These are phyloP conservation scores for Enteromius thamalakanensis DNA, from an alignment of 2,797 vertebrate genomes.

Conservation along the genomic window DNA sequence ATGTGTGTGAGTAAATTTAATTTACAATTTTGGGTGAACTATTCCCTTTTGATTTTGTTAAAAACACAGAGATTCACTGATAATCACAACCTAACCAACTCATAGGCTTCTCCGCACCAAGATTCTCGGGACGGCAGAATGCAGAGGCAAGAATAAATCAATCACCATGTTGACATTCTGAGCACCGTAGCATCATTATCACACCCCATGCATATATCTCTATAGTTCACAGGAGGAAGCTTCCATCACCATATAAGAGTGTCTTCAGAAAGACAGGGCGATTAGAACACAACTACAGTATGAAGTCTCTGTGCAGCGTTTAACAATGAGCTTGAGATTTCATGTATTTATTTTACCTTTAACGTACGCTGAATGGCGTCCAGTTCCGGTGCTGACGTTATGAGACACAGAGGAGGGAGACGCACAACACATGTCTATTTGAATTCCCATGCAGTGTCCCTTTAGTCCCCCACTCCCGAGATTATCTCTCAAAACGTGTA, in stretches of 20 bases:
- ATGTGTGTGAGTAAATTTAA: neutral
- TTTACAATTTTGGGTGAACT: neutral
- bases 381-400: slow-evolving; percentile 65
- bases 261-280: slow-evolving; percentile 32
- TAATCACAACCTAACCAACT: neutral
- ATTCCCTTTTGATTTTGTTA: neutral
- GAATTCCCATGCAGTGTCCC: slow-evolving; percentile 63
- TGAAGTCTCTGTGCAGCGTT: neutral
- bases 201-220: slow-evolving; percentile 42
- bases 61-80: slow-evolving; percentile 38
- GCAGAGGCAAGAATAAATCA: slow-evolving; percentile 40
- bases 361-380: slow-evolving; percentile 50
- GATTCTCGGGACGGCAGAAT: slow-evolving; percentile 29
- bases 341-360: neutral
- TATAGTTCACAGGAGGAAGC: slow-evolving; percentile 28
- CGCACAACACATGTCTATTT: slow-evolving; percentile 65
- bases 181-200: slow-evolving; percentile 38
- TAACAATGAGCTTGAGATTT: neutral
- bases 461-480: slow-evolving; percentile 61
- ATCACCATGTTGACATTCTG: slow-evolving; percentile 41
- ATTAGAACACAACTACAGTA: slow-evolving; percentile 6
- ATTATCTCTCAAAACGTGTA: slow-evolving; percentile 66
- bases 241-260: slow-evolving; percentile 24
- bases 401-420: slow-evolving; percentile 55
- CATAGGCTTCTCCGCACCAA: slow-evolving; percentile 36